Evolutionary conservation across 2,888 invertebrate species (phyloP), one percentile per base, ranked within the genome.

Genomic region (Archips xylosteana): DNA sequence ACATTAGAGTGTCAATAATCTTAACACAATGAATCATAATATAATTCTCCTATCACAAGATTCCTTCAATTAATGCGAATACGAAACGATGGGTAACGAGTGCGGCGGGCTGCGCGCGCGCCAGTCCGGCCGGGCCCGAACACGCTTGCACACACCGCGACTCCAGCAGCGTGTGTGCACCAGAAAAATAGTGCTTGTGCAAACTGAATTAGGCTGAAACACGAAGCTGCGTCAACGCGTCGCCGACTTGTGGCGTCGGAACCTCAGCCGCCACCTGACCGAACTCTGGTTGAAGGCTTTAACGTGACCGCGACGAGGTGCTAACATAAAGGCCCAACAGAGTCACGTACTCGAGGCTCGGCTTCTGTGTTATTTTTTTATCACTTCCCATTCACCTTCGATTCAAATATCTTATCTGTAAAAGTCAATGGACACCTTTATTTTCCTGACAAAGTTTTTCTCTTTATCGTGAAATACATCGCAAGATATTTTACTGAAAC

Each of bases 361-460:
- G 88, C 82, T 89, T 85, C 81, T 85, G 77, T 85, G 82, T 80
- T 79, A 78, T 78, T 90, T 90, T 90, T 92, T 94, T 93, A 91
- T 92, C 89, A 79, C 70, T 82, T 77, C 76, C 87, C 85, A 87
- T 86, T 91, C 82, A 87, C 89, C 90, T 91, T 92, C 89, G 80
- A 84, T 78, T 78, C 78, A 81, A 88, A 89, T 92, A 93, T 91
- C 92, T 92, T 90, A 93, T 93, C 90, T 83, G 76, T 78, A 79
- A 80, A 76, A 77, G 81, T 82, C 79, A 76, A 78, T 75, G 73
- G 74, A 73, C 76, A 76, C 76, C 75, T 77, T 81, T 82, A 87
- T 89, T 87, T 85, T 83, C 86, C 83, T 79, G 78, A 76, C 74
- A 77, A 79, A 76, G 78, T 81, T 82, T 79, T 78, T 66, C 76